Percentiles rank a stretch among this genome's conserved stretches.
phyloP scores from a whole-genome alignment of 53 echinoderm and acorn worm species.

The Actinopyga echinites region DNA sequence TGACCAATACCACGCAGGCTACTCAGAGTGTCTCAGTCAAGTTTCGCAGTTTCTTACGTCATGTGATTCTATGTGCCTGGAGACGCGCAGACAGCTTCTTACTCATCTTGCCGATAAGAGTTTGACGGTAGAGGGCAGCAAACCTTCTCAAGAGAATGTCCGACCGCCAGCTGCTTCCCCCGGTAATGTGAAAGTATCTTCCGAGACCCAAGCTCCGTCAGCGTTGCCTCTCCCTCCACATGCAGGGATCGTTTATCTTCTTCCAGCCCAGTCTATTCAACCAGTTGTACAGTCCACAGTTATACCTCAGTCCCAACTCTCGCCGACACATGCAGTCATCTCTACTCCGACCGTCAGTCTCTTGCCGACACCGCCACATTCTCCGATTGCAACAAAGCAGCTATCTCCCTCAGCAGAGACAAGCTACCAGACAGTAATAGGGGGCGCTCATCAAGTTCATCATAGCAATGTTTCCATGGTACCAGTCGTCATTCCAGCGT shows the following conservation, averaged over 20 bases:
- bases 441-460: neutral
- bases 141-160: neutral
- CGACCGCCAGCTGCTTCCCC: neutral
- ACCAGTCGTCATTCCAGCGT: neutral
- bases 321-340: neutral
- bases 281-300: neutral
- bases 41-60: slow-evolving; percentile 77
- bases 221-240: neutral
- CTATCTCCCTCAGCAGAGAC: neutral
- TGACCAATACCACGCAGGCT: slow-evolving; percentile 89
- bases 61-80: slow-evolving; percentile 77
- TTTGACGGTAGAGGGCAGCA: slow-evolving; percentile 21
- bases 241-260: neutral
- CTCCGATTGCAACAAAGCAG: neutral
- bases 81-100: slow-evolving; percentile 82
- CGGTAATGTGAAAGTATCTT: neutral
- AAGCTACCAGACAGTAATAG: neutral
- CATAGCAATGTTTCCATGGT: neutral
- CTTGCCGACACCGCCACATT: slow-evolving; percentile 42
- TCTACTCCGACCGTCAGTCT: neutral
- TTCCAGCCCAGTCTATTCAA: slow-evolving; percentile 22
- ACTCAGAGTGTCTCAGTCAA: slow-evolving; percentile 88
- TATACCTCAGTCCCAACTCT: neutral
- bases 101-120: slow-evolving; percentile 77
- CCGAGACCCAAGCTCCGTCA: neutral